Percentiles rank a stretch among this genome's conserved stretches.
Conservation (phyloP, 2,113 vertebrate species). For the Centropus bengalensis region DNA sequence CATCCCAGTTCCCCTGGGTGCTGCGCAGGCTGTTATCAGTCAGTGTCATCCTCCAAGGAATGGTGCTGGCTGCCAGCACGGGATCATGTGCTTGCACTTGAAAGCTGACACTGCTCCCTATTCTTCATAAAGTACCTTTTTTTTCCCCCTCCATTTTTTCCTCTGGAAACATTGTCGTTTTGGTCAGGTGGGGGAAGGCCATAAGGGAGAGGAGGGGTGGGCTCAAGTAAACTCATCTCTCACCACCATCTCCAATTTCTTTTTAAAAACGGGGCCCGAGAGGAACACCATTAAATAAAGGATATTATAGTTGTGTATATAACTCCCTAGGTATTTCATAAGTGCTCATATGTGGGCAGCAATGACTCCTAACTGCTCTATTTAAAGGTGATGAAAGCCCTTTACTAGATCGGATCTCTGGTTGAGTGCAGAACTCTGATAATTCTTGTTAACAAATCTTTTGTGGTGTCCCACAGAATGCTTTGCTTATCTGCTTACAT, state of each 20-base stretch:
- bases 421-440: not conserved
- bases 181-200: not conserved
- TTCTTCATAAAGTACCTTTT: not conserved
- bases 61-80: not conserved
- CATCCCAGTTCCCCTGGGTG: accelerated
- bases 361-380: not conserved
- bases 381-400: not conserved
- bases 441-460: not conserved
- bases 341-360: not conserved
- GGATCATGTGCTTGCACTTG: not conserved
- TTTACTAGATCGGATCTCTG: not conserved
- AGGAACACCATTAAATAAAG: not conserved
- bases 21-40: not conserved
- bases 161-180: not conserved
- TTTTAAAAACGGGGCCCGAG: not conserved
- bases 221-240: not conserved
- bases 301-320: not conserved
- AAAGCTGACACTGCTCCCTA: not conserved
- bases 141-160: accelerated
- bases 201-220: not conserved
- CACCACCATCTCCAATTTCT: not conserved
- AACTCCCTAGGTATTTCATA: not conserved
- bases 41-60: not conserved
- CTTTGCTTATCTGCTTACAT: not conserved
- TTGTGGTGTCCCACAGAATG: not conserved